Base-by-base conservation (phyloP, 2,888 invertebrate genomes). In the Drosophila rellima region DNA sequence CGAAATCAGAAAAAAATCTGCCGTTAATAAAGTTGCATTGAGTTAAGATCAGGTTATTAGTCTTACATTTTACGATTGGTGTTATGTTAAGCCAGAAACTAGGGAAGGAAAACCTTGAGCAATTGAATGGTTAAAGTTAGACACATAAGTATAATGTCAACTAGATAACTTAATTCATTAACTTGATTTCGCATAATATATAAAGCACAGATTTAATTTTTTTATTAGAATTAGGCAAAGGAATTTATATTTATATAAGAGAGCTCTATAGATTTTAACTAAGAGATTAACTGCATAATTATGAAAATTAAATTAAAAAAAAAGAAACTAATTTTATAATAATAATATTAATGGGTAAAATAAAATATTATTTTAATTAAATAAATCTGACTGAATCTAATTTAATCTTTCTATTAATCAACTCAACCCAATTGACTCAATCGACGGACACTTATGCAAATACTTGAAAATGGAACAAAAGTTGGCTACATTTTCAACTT, bases 1-100 rank as follows among this genome's bases (percentile, higher is more conserved):
- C 57, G 51, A 62, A 63, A 78, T 81, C 68, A 50, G 31, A 13
- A 37, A 52, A 64, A 80, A 54, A 31, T 45, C 26, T 35, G 23
- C 20, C 33, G 40, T 17, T 33, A 54, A 26, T 35, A 29, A 69
- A 44, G 20, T 7, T 50, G 45, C 39, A 33, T 59, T 45, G n/a
- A 52, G 33, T n/a, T 35, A 11, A n/a, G 48, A 65, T 68, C 65
- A 55, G 71, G 64, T 59, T 77, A 55, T 76, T 15, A 37, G 56
- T 37, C 39, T 29, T 10, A 10, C 11, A 59, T 20, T 52, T 76
- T 40, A 42, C 29, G 51, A 44, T 71, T 50, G 26, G 18, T 3
- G 31, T 5, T 39, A 8, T 29, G 15, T n/a, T 39, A 2, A 11
- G 10, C 2, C 18, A 33, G 48, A 48, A 18, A 29, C 42, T 37